Conservation (phyloP, 2,888 invertebrate genomes). For the Cylloceria caligata region DNA sequence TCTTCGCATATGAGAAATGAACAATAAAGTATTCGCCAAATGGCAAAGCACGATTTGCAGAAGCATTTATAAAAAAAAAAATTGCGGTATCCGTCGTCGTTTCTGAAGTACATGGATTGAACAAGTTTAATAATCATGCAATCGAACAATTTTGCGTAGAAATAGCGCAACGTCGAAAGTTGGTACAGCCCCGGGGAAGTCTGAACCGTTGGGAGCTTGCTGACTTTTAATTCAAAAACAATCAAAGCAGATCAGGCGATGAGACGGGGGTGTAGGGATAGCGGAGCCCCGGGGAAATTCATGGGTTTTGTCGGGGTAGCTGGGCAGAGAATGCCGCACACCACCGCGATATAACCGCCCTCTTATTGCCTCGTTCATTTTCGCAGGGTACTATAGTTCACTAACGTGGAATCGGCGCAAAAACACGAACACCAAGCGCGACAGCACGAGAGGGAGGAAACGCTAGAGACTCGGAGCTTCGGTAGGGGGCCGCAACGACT, state of each 20-base stretch:
- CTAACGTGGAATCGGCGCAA: conserved; percentile 62
- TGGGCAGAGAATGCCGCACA: conserved; percentile 2
- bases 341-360: conserved; percentile 9
- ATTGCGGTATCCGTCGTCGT: background rate
- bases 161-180: conserved; percentile 41
- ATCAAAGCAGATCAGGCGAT: conserved; percentile 55
- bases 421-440: conserved; percentile 39
- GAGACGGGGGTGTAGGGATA: conserved; percentile 5
- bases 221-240: conserved; percentile 69
- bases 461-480: conserved; percentile 32
- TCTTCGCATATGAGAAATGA: background rate
- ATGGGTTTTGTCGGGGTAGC: conserved; percentile 47
- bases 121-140: conserved; percentile 11
- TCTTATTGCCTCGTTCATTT: background rate
- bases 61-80: background rate
- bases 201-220: conserved; percentile 21
- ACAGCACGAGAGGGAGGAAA: conserved; percentile 34
- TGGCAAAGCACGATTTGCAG: background rate
- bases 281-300: conserved; percentile 42
- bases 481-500: conserved; percentile 24
- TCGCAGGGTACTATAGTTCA: conserved; percentile 56
- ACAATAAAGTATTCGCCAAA: background rate
- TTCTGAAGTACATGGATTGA: background rate
- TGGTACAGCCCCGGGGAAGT: conserved; percentile 40
- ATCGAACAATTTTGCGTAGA: conserved; percentile 45